phyloP scores from a whole-genome alignment of 2,888 invertebrate species.

The Camponotus fellah region DNA sequence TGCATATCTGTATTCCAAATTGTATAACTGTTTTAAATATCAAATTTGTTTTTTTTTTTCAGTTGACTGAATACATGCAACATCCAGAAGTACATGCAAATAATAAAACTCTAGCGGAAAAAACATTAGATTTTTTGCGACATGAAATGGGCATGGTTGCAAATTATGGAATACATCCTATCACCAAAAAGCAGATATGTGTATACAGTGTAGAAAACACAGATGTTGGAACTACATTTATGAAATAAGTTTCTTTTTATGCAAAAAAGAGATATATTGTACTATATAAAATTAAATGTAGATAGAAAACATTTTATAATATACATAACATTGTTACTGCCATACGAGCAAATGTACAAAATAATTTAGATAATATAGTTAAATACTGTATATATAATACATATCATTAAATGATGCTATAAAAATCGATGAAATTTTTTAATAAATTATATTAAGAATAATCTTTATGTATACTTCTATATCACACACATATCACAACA shows the following conservation, averaged over 20 bases:
- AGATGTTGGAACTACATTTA: constrained; percentile 26
- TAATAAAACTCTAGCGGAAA: constrained; percentile 90
- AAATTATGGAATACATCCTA: constrained; percentile 86
- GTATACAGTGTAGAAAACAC: constrained; percentile 77
- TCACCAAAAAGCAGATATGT: constrained; percentile 86
- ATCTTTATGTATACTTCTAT: background rate
- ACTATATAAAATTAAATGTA: constrained; percentile 13
- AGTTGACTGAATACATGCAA: constrained; percentile 89
- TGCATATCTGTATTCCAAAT: background rate
- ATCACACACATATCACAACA: constrained; percentile 14
- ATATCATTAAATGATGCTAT: constrained; percentile 4
- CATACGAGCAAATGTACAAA: background rate
- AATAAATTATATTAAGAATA: constrained; percentile 31
- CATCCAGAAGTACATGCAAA: constrained; percentile 92
- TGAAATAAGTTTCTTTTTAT: constrained; percentile 4
- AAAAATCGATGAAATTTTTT: constrained; percentile 1
- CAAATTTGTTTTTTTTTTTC: constrained; percentile 61
- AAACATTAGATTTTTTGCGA: constrained; percentile 89
- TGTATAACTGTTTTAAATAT: background rate
- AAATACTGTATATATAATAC: background rate
- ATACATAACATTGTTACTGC: background rate
- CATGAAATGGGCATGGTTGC: constrained; percentile 89
- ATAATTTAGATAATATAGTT: constrained; percentile 5
- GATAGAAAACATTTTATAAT: constrained; percentile 3
- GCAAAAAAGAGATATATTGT: background rate